phyloP scores from a whole-genome alignment of 2,888 invertebrate genomes.

The Brachyptera putata region DNA sequence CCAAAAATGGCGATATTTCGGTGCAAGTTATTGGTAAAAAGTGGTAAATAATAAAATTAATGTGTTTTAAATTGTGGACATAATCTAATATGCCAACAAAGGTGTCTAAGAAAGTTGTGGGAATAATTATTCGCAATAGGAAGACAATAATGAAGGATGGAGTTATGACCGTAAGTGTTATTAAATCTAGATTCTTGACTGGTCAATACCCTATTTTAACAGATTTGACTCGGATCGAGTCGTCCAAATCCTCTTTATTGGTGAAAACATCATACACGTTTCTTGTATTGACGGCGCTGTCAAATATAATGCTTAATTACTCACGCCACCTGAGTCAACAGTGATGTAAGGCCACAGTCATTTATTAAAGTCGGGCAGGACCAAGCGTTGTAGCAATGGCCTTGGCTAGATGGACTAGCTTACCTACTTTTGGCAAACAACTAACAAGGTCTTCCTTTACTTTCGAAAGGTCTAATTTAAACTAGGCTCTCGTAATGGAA shows the following conservation, averaged over 20 bases:
- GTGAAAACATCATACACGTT: too few species aligned
- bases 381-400: background rate
- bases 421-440: constrained; percentile 12
- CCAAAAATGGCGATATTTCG: too few species aligned
- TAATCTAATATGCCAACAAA: constrained; percentile 56
- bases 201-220: too few species aligned
- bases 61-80: too few species aligned
- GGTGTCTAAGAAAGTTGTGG: constrained; percentile 77
- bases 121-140: constrained; percentile 82
- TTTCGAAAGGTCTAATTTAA: background rate
- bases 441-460: background rate
- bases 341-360: background rate
- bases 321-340: background rate
- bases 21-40: too few species aligned
- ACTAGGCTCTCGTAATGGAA: background rate
- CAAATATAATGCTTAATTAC: background rate
- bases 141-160: constrained; percentile 85
- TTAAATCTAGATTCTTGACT: background rate
- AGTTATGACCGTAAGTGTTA: constrained; percentile 67
- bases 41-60: too few species aligned
- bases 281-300: too few species aligned
- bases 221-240: too few species aligned
- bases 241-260: too few species aligned
- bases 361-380: background rate
- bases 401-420: background rate